Conservation (phyloP, 2,797 vertebrate genomes). For the Numenius phaeopus region DNA sequence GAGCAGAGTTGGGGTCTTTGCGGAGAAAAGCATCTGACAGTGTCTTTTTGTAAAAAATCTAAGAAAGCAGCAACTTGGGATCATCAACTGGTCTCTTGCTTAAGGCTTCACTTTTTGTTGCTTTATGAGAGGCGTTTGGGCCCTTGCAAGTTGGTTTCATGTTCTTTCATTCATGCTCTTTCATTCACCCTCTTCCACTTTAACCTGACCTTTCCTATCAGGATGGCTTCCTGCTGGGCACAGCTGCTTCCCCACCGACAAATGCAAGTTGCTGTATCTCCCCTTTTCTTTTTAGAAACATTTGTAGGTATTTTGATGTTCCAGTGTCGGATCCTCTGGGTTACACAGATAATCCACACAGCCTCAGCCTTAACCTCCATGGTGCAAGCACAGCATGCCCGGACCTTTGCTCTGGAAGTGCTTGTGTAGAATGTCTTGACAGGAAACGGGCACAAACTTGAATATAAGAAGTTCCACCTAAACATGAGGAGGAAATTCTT, state of each 20-base stretch:
- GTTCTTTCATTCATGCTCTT: neutral
- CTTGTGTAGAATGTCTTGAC: neutral
- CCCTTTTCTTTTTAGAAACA: neutral
- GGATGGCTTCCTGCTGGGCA: neutral
- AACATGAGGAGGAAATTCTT: too few species aligned
- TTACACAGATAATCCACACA: neutral
- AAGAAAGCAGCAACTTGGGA: neutral
- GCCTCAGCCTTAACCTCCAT: neutral
- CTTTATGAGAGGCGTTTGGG: neutral
- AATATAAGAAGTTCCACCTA: too few species aligned
- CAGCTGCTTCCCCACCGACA: rapidly evolving
- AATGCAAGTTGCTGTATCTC: neutral
- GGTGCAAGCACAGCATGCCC: neutral
- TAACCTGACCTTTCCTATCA: neutral
- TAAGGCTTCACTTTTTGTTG: neutral
- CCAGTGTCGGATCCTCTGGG: neutral
- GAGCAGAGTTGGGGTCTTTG: neutral
- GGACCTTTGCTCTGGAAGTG: neutral
- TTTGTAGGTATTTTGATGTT: neutral
- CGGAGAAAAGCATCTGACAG: neutral
- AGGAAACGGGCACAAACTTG: too few species aligned
- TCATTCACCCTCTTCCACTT: neutral
- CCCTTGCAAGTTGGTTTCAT: neutral
- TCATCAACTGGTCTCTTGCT: neutral
- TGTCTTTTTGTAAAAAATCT: neutral